Percentiles rank a stretch among this genome's conserved stretches.
Conservation (phyloP, 2,888 invertebrate genomes). For the Tetragnatha montana region DNA sequence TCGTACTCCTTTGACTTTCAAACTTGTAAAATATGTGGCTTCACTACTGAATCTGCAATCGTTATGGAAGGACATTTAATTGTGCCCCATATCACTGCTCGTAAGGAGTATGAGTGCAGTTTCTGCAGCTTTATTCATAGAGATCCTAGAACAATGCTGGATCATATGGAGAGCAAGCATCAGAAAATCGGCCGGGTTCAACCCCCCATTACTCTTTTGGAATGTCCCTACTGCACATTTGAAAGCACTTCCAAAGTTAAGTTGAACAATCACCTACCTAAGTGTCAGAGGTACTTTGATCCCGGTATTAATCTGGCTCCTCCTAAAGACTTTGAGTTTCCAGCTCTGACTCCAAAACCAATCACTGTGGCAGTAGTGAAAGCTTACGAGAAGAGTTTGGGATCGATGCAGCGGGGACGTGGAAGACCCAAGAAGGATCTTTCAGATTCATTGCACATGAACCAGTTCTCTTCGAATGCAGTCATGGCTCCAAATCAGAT, state of each 20-base stretch:
- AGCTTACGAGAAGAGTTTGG: conserved; percentile 72
- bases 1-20: conserved; percentile 84
- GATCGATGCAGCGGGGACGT: conserved; percentile 58
- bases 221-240: conserved; percentile 94
- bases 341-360: conserved; percentile 91
- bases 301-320: conserved; percentile 79
- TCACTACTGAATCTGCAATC: conserved; percentile 89
- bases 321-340: conserved; percentile 82
- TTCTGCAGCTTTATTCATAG: conserved; percentile 88
- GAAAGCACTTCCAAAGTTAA: conserved; percentile 96
- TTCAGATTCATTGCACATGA: conserved; percentile 45
- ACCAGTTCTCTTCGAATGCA: conserved; percentile 30
- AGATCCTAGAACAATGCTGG: conserved; percentile 87
- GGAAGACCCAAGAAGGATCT: conserved; percentile 63
- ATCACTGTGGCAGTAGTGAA: conserved; percentile 73
- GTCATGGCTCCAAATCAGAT: conserved; percentile 36
- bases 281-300: conserved; percentile 92
- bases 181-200: conserved; percentile 88
- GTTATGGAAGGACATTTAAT: conserved; percentile 91
- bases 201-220: conserved; percentile 89
- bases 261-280: conserved; percentile 88
- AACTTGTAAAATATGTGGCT: conserved; percentile 91
- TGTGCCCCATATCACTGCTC: conserved; percentile 88
- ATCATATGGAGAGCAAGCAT: conserved; percentile 94
- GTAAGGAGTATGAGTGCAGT: conserved; percentile 81